Base-by-base conservation (phyloP, 2,797 vertebrate species). In the Naso thynnoides region DNA sequence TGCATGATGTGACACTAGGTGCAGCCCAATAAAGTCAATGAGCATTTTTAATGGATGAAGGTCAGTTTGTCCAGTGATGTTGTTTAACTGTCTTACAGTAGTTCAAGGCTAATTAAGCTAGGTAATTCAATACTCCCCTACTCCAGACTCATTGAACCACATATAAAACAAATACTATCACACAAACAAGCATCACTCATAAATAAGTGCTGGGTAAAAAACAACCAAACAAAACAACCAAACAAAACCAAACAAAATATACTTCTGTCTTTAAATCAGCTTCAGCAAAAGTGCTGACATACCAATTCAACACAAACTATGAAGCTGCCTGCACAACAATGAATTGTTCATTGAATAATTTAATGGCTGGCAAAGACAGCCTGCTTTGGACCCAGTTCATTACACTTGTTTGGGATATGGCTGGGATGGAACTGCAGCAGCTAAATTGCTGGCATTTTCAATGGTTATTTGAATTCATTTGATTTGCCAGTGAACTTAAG, bases 31-130 rank as follows among this genome's bases (percentile, higher is more conserved):
- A 79, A 85, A 88, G 84, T 65, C 61, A 76, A 71, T 5, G 13
- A 68, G 39, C 21, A 68, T 84, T 82, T 79, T 82, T 84, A 80
- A 84, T 81, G 50, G 76, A 73, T 68, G 39, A 66, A 61, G 73
- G 65, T 79, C 70, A 82, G 26, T 86, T 84, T 70, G 48, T 74
- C 55, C 77, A 75, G 50, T 82, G 64, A 65, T 70, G 71, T 73
- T 83, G 73, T 79, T 64, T 74, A 71, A 79, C 50, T 67, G 64
- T 81, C 58, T 71, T 73, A 75, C 57, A 74, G 80, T 82, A 72
- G 85, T 77, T 84, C 45, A 54, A 70, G 39, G 44, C 50, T 54
- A 78, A 82, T 79, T 73, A 77, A 65, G 63, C 52, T 4, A 48
- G 60, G 29, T 50, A 55, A 80, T 72, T 73, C 49, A 71, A 74